Percentiles rank a stretch among this genome's conserved stretches.
phyloP scores from a whole-genome alignment of 2,797 vertebrate genomes.

The Phalanger gymnotis region DNA sequence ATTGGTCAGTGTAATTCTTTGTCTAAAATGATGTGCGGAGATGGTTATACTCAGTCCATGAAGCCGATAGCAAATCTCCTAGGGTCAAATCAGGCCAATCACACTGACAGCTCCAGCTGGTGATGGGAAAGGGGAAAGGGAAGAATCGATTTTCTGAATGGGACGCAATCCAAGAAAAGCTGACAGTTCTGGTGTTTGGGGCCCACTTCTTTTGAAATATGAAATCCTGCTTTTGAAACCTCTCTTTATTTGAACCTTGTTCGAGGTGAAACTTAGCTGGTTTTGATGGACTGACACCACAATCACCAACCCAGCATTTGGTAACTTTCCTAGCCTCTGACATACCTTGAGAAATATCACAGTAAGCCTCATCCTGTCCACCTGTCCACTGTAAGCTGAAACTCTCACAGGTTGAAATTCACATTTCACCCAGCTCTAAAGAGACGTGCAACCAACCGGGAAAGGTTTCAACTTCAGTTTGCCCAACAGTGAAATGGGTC shows the following conservation, averaged over 20 bases:
- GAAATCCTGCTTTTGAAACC: constrained; percentile 71
- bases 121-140: background rate
- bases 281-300: constrained; percentile 55
- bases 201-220: constrained; percentile 69
- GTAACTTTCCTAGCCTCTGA: constrained; percentile 52
- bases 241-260: constrained; percentile 62
- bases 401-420: background rate
- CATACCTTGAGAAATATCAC: constrained; percentile 21
- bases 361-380: background rate
- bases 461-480: background rate
- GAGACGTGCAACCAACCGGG: background rate
- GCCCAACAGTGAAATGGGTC: background rate
- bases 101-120: constrained; percentile 18
- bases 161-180: background rate
- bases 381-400: background rate
- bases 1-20: background rate
- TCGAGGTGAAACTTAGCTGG: constrained; percentile 60
- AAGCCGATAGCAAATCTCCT: background rate
- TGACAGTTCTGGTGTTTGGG: constrained; percentile 27
- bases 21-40: background rate
- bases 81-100: background rate
- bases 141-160: background rate
- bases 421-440: background rate
- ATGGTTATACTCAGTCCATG: background rate
- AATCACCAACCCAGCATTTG: constrained; percentile 20